Conservation (phyloP, 2,113 vertebrate genomes). For the Chascanopsetta lugubris region DNA sequence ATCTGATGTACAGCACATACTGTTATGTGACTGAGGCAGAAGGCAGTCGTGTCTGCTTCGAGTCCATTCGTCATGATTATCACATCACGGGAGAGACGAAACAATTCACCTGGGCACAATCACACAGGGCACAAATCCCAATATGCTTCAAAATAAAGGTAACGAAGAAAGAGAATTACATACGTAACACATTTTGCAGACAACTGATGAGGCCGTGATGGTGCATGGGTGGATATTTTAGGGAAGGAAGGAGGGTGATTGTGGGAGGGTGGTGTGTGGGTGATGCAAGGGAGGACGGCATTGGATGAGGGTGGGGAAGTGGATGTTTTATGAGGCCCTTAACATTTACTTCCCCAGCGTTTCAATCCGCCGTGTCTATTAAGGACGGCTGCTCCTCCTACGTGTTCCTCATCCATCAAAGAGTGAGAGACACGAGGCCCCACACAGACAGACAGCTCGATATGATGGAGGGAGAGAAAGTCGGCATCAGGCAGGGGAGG, state of each 20-base stretch:
- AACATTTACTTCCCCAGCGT: conserved; percentile 83
- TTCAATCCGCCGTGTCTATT: conserved; percentile 84
- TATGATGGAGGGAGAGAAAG: conserved; percentile 63
- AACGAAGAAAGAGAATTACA: conserved; percentile 25
- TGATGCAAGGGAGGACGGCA: conserved; percentile 53
- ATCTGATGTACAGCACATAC: conserved; percentile 39
- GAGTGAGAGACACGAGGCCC: conserved; percentile 52
- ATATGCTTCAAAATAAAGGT: conserved; percentile 5
- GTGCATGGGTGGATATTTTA: conserved; percentile 54
- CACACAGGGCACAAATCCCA: conserved; percentile 9
- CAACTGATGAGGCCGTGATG: conserved; percentile 36
- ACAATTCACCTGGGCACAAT: neutral
- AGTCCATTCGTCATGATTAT: conserved; percentile 36
- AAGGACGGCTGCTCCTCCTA: conserved; percentile 79
- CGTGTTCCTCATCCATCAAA: conserved; percentile 82
- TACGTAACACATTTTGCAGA: conserved; percentile 25
- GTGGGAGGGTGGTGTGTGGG: conserved; percentile 53
- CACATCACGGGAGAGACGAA: neutral
- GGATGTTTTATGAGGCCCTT: conserved; percentile 85
- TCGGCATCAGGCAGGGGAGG: conserved; percentile 22
- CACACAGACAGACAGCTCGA: conserved; percentile 71
- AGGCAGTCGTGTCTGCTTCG: conserved; percentile 2
- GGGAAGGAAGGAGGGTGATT: conserved; percentile 26
- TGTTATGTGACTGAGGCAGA: conserved; percentile 17
- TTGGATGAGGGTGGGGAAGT: conserved; percentile 66